Evolutionary conservation across 2,888 invertebrate genomes (phyloP).

Genomic region (Perithous albicinctus): DNA sequence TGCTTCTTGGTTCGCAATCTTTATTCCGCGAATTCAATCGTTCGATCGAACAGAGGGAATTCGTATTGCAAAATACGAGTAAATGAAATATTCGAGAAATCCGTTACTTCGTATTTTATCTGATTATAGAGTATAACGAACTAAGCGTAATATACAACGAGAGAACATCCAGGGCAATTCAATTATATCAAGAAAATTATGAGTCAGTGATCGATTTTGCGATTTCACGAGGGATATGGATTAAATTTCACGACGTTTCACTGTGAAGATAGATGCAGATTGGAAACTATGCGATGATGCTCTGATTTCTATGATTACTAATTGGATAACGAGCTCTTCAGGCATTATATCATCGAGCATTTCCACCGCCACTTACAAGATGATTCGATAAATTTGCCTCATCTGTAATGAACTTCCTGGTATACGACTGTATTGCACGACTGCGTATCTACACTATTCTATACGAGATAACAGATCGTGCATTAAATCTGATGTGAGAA

Average conservation of each 20-base stretch:
- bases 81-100: slow-evolving; percentile 8
- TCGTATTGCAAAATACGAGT: background rate
- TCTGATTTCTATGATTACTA: background rate
- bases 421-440: background rate
- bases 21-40: slow-evolving; percentile 37
- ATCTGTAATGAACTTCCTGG: slow-evolving; percentile 1
- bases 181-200: background rate
- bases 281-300: background rate
- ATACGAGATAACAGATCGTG: slow-evolving; percentile 28
- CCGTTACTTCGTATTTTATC: background rate
- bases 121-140: background rate
- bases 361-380: background rate
- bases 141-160: background rate
- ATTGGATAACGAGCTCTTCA: slow-evolving; percentile 8
- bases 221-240: background rate
- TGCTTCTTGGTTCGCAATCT: slow-evolving; percentile 24
- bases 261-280: background rate
- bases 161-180: slow-evolving; percentile 1
- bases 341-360: slow-evolving; percentile 2
- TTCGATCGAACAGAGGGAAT: slow-evolving; percentile 11
- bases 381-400: slow-evolving; percentile 11
- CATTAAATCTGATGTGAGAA: slow-evolving; percentile 31
- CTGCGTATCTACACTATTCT: background rate
- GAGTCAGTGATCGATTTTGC: background rate
- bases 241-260: background rate